Conservation (phyloP, 2,888 invertebrate species). For the Vanessa cardui region DNA sequence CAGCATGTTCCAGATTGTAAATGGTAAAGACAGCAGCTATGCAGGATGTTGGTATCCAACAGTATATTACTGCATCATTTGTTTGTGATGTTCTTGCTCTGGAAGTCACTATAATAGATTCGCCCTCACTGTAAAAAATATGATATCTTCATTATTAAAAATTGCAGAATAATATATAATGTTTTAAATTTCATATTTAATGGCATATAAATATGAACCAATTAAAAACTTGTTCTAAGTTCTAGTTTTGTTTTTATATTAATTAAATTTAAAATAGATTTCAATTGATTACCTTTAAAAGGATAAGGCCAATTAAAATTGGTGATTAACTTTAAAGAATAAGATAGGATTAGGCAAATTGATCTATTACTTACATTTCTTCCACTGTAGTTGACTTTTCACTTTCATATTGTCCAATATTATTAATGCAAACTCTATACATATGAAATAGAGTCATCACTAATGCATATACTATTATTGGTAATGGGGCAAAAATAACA, state of each 20-base stretch:
- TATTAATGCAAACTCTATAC: slow-evolving; percentile 85
- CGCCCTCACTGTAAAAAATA: slow-evolving; percentile 83
- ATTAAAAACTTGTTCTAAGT: too few species aligned
- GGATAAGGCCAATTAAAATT: too few species aligned
- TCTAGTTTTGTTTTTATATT: too few species aligned
- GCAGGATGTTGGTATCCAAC: slow-evolving; percentile 87
- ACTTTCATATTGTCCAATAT: slow-evolving; percentile 79
- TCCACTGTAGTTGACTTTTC: slow-evolving; percentile 73
- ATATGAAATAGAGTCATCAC: slow-evolving; percentile 87
- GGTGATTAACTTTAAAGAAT: too few species aligned
- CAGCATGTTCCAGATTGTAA: slow-evolving; percentile 86
- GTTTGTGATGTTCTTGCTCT: slow-evolving; percentile 83
- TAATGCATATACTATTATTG: slow-evolving; percentile 84
- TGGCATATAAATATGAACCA: too few species aligned
- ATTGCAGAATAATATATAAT: too few species aligned
- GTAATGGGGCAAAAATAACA: slow-evolving; percentile 86
- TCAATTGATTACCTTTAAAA: not conserved
- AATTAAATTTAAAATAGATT: not conserved
- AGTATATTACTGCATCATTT: slow-evolving; percentile 84
- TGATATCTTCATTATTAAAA: too few species aligned
- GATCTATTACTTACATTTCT: slow-evolving; percentile 69
- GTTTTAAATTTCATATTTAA: too few species aligned
- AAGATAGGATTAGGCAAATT: too few species aligned
- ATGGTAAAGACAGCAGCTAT: slow-evolving; percentile 84
- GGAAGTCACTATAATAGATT: slow-evolving; percentile 85